A percentile compares a stretch with the other conserved stretches of the same genome.
Evolutionary conservation across 2,797 vertebrate genomes (phyloP).

Genomic region (Denticeps clupeoides): DNA sequence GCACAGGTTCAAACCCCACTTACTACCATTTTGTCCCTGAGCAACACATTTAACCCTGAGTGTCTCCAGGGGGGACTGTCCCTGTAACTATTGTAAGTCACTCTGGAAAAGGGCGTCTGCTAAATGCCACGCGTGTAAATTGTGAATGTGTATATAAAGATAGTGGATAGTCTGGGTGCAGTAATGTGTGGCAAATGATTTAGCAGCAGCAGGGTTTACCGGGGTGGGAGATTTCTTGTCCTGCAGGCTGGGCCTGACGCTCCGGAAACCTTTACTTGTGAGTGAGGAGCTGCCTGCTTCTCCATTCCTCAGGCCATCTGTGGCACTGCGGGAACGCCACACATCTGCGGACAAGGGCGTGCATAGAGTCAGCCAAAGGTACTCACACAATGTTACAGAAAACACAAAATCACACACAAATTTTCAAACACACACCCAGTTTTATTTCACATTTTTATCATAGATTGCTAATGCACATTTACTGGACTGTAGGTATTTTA

Average conservation of each 20-base stretch:
- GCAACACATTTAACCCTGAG: too few species aligned
- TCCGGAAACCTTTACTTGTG: conserved; percentile 92
- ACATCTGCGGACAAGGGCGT: conserved; percentile 55
- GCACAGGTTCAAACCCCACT: too few species aligned
- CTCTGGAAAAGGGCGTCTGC: too few species aligned
- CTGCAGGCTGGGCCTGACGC: conserved; percentile 86
- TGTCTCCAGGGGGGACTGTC: too few species aligned
- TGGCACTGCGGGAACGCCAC: conserved; percentile 75
- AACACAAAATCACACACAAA: neutral
- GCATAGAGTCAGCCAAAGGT: neutral
- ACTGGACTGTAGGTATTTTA: too few species aligned
- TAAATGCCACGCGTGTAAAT: too few species aligned
- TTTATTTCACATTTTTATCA: too few species aligned
- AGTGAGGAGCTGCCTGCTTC: conserved; percentile 81
- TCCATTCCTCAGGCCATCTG: conserved; percentile 79
- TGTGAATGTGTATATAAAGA: neutral
- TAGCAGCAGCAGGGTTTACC: conserved; percentile 55
- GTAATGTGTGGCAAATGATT: neutral
- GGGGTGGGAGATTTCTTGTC: conserved; percentile 84
- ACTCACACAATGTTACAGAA: neutral
- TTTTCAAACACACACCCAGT: neutral
- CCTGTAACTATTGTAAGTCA: too few species aligned
- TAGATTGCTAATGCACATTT: too few species aligned
- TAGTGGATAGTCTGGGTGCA: neutral
- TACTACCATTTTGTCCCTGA: too few species aligned